Evolutionary conservation across 1,140 invertebrate genomes (phyloP).

Genomic region (Halotydeus destructor): DNA sequence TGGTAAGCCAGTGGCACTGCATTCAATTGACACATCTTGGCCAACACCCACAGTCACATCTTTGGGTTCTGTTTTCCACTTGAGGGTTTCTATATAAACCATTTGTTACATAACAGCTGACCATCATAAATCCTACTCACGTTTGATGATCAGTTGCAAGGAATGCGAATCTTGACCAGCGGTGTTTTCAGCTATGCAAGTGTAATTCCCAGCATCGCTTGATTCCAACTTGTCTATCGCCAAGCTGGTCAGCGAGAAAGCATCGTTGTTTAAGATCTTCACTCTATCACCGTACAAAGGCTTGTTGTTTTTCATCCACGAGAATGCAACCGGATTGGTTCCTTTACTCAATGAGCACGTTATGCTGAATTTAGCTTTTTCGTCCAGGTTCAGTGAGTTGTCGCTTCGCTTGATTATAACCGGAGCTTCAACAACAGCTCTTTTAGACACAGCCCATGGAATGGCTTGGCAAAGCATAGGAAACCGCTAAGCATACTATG

Average conservation of each 20-base stretch:
- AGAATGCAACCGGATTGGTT: constrained; percentile 2
- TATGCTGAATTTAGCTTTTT: constrained; percentile 7
- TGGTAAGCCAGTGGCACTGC: constrained; percentile 22
- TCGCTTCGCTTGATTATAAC: too few species aligned
- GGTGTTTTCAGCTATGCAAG: constrained; percentile 73
- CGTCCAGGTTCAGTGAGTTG: too few species aligned
- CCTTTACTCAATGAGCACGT: constrained; percentile 4
- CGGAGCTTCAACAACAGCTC: neutral
- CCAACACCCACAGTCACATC: constrained; percentile 63
- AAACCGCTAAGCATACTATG: too few species aligned
- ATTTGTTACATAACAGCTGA: too few species aligned
- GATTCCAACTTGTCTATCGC: constrained; percentile 36
- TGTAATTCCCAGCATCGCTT: constrained; percentile 54
- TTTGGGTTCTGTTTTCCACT: constrained; percentile 68
- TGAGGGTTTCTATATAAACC: constrained; percentile 63
- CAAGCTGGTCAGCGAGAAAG: too few species aligned
- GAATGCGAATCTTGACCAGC: constrained; percentile 79
- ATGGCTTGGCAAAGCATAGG: too few species aligned
- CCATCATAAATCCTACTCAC: too few species aligned
- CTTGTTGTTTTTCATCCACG: constrained; percentile 9
- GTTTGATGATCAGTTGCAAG: too few species aligned
- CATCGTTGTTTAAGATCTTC: too few species aligned
- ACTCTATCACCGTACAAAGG: too few species aligned
- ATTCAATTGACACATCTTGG: constrained; percentile 55
- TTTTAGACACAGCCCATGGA: neutral